phyloP scores from a whole-genome alignment of 2,888 invertebrate genomes.

The Nasonia oneida region DNA sequence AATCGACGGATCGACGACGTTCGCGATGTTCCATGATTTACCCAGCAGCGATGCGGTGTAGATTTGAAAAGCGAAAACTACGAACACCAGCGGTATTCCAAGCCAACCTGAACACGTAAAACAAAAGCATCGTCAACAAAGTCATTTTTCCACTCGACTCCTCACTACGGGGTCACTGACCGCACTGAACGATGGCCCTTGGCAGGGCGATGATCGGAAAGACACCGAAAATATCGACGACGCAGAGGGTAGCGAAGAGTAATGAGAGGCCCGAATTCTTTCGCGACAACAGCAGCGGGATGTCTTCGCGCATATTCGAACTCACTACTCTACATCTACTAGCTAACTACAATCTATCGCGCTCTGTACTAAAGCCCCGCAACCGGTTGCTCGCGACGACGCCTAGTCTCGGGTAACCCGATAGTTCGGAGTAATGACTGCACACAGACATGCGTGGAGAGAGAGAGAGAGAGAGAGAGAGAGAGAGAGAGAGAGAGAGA shows the following conservation, averaged over 20 bases:
- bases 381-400: background rate
- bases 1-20: slow-evolving; percentile 85
- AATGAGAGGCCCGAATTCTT: slow-evolving; percentile 83
- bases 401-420: slow-evolving; percentile 35
- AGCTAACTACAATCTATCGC: background rate
- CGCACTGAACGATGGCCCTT: slow-evolving; percentile 87
- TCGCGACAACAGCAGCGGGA: slow-evolving; percentile 68
- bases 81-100: slow-evolving; percentile 85
- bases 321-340: background rate
- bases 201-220: slow-evolving; percentile 90
- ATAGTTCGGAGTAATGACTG: slow-evolving; percentile 44
- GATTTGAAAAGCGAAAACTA: slow-evolving; percentile 86
- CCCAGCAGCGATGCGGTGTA: slow-evolving; percentile 91
- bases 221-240: slow-evolving; percentile 91
- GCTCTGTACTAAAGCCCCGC: background rate
- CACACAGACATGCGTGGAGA: background rate
- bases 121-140: too few species aligned
- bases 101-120: slow-evolving; percentile 82
- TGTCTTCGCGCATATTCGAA: slow-evolving; percentile 70
- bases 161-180: slow-evolving; percentile 75
- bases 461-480: background rate
- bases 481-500: background rate
- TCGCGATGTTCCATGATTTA: slow-evolving; percentile 90
- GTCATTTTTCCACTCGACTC: too few species aligned
- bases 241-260: slow-evolving; percentile 86